phyloP scores from a whole-genome alignment of 2,888 invertebrate genomes.

The Caenorhabditis afra region DNA sequence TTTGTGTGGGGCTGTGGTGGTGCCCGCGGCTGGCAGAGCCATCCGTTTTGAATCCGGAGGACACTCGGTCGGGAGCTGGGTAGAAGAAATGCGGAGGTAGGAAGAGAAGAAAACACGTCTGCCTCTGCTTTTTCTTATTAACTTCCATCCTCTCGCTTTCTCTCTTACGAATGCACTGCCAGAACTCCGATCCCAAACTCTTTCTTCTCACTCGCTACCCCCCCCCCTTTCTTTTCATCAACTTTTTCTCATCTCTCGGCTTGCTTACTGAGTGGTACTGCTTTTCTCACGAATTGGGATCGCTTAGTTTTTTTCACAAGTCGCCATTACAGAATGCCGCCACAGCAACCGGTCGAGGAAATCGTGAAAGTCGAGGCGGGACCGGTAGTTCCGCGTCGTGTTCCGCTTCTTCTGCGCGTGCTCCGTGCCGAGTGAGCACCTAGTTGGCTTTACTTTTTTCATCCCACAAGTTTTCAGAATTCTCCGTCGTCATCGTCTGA shows the following conservation, averaged over 20 bases:
- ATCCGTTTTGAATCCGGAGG: slow-evolving; percentile 26
- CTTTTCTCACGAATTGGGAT: background rate
- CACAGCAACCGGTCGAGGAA: too few relatives aligned
- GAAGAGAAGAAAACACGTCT: slow-evolving; percentile 12
- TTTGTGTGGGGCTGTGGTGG: slow-evolving; percentile 10
- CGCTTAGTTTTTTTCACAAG: too few relatives aligned
- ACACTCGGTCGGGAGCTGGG: background rate
- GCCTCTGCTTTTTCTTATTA: slow-evolving; percentile 30
- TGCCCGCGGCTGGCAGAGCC: background rate
- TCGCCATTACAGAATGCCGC: too few relatives aligned
- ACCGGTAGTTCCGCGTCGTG: too few relatives aligned
- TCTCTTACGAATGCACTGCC: slow-evolving; percentile 39
- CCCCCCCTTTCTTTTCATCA: background rate
- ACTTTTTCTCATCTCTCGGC: background rate
- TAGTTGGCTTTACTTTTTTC: too few relatives aligned
- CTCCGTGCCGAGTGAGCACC: too few relatives aligned
- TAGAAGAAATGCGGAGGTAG: slow-evolving; percentile 9
- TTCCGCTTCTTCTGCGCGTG: too few relatives aligned
- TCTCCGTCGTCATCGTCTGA: background rate
- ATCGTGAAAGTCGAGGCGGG: too few relatives aligned
- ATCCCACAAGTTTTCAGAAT: too few relatives aligned
- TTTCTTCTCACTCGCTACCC: background rate
- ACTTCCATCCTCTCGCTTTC: slow-evolving; percentile 31
- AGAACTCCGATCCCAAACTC: slow-evolving; percentile 13
- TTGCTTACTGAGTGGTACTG: background rate